Evolutionary conservation across 1,140 invertebrate genomes (phyloP), one percentile per base, ranked within the genome.

Genomic region (Campoletis sonorensis): DNA sequence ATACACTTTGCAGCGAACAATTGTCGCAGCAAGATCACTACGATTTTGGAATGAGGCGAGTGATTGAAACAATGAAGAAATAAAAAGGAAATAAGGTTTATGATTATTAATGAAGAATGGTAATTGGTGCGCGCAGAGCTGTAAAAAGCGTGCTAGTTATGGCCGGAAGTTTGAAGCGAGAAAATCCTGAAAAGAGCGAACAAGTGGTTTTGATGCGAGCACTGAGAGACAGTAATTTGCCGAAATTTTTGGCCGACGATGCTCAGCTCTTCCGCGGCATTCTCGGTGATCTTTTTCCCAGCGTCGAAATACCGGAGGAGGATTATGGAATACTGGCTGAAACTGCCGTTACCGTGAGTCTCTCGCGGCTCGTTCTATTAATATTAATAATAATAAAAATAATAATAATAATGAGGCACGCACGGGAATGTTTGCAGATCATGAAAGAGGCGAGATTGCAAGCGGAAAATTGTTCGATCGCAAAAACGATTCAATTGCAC

Each of bases 11-110:
- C 83, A 97, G 96, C 85, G 97, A 98, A 91, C 97, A 98, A 90
- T 92, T 98, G 0, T 98, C 97, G 0, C 96, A 97, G 83, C 97
- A 98, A 90, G 96, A 98, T 89, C 97, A 98, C 87, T 98, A 98
- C 85, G 97, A 98, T 91, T 98, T 97, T 87, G 97, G 97, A 61
- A 98, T 98, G 97, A 93, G 97, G 94, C 97, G 81, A 76, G 67
- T 58, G 4, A 54, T 10, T 54, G 2, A 54, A n/a, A n/a, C n/a
- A n/a, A n/a, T 13, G 10, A 33, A 33, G 3, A 2, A 33, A 33
- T 7, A 33, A 33, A 33, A 33, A 33, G 3, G 30, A n/a, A n/a
- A n/a, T n/a, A n/a, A n/a, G n/a, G n/a, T n/a, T n/a, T n/a, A n/a
- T n/a, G n/a, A n/a, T n/a, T n/a, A n/a, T n/a, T n/a, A n/a, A n/a